These are phyloP conservation scores for Caranx ignobilis DNA, from an alignment of 2,113 vertebrate genomes.

Conservation along the genomic window DNA sequence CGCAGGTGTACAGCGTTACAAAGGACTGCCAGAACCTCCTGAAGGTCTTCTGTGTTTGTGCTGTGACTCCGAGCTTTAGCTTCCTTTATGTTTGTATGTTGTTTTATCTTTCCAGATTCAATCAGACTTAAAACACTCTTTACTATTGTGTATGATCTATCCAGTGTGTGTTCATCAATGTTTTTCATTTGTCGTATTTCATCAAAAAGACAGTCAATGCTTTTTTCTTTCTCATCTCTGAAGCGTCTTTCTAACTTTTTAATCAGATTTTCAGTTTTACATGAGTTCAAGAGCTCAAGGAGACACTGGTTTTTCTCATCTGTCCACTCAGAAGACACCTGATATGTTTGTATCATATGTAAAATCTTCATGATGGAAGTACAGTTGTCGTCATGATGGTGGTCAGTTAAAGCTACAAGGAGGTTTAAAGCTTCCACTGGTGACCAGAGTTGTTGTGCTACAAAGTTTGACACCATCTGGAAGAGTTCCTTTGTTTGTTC, in stretches of 20 bases:
- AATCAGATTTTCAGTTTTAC: background rate
- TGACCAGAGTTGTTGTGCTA: slow-evolving; percentile 8
- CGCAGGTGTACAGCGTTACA: background rate
- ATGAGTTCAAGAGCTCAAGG: background rate
- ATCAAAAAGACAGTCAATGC: background rate
- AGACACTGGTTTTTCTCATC: background rate
- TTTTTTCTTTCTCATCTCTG: background rate
- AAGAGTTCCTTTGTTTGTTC: background rate
- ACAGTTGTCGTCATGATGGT: background rate
- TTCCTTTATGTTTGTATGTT: slow-evolving; percentile 11
- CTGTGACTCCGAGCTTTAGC: background rate
- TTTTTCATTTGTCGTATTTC: slow-evolving; percentile 32
- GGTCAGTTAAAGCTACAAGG: no score
- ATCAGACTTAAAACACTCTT: slow-evolving; percentile 28
- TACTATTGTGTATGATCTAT: background rate
- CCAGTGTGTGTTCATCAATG: slow-evolving; percentile 44
- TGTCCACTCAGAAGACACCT: slow-evolving; percentile 30
- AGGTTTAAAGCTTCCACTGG: background rate
- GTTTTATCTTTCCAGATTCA: background rate
- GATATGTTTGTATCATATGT: slow-evolving; percentile 34
- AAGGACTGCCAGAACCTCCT: background rate
- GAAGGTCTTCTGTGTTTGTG: background rate
- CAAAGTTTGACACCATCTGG: slow-evolving; percentile 1
- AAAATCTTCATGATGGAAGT: slow-evolving; percentile 39
- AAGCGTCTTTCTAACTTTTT: background rate